Base-by-base conservation (phyloP, 2,113 vertebrate genomes). In the Excalfactoria chinensis region DNA sequence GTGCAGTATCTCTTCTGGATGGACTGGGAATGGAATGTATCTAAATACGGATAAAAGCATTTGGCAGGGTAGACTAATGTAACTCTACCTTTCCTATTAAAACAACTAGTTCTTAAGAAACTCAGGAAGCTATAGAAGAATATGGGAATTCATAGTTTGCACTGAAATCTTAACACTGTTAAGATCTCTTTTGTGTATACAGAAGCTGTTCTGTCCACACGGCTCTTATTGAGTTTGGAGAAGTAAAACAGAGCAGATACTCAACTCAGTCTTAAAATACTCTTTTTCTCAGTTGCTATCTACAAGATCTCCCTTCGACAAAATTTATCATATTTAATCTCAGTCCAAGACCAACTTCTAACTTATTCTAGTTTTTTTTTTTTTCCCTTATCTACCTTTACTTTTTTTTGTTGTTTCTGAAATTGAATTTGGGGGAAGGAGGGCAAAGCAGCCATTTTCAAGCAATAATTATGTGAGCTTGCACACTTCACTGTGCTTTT, bases 91-190 rank as follows among this genome's bases (percentile, higher is more conserved):
- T 53, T 53, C 23, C 51, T 53, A 53, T 16, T 53, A 53, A 53
- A 53, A 0, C 0, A 0, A 1, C 9, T 34, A 2, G 4, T 25
- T 72, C 62, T 71, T 60, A 68, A 13, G 13, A 40, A 84, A 56
- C 59, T 63, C 48, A n/a, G 22, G 22, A 63, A 7, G 4, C 25
- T 55, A 7, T 14, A 18, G 30, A 78, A 64, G 48, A 75, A 56
- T 20, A 23, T 19, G 13, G 11, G 26, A 53, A 25, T 41, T 86
- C 46, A 49, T 56, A 17, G 9, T 46, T 17, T 37, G 20, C 43
- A 20, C 9, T 19, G 19, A 48, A 72, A 51, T 43, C 53, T 9
- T 16, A 53, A 53, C 49, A 26, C 26, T 17, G 26, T 30, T 17
- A 53, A 17, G 51, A 53, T 53, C 14, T 28, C 51, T 30, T 15